Conservation (phyloP, 2,888 invertebrate species). For the Nomada flava region DNA sequence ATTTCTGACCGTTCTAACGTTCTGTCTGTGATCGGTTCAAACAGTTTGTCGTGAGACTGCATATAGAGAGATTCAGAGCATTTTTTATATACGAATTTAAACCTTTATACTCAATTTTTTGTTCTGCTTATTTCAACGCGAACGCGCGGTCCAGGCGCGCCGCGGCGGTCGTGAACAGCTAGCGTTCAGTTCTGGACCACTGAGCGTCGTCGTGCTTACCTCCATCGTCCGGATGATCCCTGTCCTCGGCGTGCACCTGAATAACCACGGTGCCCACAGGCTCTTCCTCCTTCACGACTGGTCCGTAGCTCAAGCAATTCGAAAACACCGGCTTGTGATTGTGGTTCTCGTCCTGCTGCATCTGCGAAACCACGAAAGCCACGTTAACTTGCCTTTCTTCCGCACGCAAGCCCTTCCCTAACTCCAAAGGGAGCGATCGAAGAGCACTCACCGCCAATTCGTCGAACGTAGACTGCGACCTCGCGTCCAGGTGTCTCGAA, state of each 20-base stretch:
- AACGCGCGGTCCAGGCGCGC: too few relatives aligned
- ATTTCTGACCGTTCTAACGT: too few relatives aligned
- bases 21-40: too few relatives aligned
- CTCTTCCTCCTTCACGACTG: conserved; percentile 92
- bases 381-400: not conserved
- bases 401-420: not conserved
- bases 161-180: too few relatives aligned
- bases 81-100: too few relatives aligned
- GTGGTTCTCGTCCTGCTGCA: conserved; percentile 83
- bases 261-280: conserved; percentile 90
- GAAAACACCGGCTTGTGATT: conserved; percentile 95
- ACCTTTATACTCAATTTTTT: too few relatives aligned
- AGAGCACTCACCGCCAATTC: conserved; percentile 76
- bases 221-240: conserved; percentile 90
- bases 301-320: conserved; percentile 93
- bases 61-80: too few relatives aligned
- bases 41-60: too few relatives aligned
- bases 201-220: conserved; percentile 82
- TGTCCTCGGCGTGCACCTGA: conserved; percentile 90
- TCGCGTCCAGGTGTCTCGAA: conserved; percentile 81
- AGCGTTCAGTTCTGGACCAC: too few relatives aligned
- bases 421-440: conserved; percentile 64
- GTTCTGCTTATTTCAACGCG: too few relatives aligned
- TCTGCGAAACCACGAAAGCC: conserved; percentile 41
- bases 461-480: conserved; percentile 71